Evolutionary conservation across 2,797 vertebrate species (phyloP).

Genomic region (Xenopus petersii): DNA sequence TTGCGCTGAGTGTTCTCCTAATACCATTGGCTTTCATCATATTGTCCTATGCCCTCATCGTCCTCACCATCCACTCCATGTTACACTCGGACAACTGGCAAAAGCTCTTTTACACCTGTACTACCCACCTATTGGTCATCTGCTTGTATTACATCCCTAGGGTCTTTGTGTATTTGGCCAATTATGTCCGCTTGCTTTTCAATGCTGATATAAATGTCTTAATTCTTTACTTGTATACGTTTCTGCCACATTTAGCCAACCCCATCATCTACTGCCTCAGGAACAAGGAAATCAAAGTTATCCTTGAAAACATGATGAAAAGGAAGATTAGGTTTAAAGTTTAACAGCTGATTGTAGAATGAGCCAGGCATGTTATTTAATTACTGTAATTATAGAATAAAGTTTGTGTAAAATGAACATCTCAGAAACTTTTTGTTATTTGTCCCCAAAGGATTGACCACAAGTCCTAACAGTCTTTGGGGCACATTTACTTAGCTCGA

Average conservation of each 20-base stretch:
- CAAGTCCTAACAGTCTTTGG: too few relatives aligned
- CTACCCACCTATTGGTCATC: constrained; percentile 23
- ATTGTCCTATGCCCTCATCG: constrained; percentile 27
- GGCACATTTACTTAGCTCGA: too few relatives aligned
- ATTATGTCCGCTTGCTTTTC: constrained; percentile 3
- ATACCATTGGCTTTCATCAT: constrained; percentile 17
- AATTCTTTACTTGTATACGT: constrained; percentile 25
- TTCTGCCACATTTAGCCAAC: constrained; percentile 22
- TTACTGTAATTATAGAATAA: too few relatives aligned
- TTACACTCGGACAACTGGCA: background rate
- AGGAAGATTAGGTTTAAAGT: too few relatives aligned
- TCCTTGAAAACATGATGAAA: background rate
- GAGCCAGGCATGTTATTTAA: too few relatives aligned
- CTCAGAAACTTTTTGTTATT: too few relatives aligned
- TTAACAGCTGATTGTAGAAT: too few relatives aligned
- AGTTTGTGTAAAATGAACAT: too few relatives aligned
- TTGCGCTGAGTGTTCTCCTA: constrained; percentile 12
- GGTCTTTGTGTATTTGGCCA: constrained; percentile 2
- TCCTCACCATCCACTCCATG: constrained; percentile 3
- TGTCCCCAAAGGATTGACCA: too few relatives aligned
- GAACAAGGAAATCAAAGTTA: constrained; percentile 14
- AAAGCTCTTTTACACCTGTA: constrained; percentile 25
- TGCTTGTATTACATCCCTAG: constrained; percentile 20
- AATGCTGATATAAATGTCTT: constrained; percentile 11
- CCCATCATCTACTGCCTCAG: constrained; percentile 31